Conservation (phyloP, 2,888 invertebrate species). For the Drosophila mulleri region DNA sequence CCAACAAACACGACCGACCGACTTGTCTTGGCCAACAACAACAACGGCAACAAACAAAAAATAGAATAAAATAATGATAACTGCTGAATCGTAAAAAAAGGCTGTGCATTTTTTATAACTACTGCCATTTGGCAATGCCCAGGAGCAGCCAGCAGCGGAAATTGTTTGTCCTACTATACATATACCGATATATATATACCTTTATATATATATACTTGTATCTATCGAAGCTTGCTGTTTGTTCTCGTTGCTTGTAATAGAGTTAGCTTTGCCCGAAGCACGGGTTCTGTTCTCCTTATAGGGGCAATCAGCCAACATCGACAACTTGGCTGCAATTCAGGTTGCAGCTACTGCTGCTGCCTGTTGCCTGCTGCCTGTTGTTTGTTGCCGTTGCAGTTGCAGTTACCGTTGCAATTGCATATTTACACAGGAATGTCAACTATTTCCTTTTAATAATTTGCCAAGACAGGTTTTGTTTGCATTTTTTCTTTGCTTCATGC, state of each 20-base stretch:
- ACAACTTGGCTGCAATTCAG: conserved; percentile 70
- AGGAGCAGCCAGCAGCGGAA: conserved; percentile 57
- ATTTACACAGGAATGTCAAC: conserved; percentile 79
- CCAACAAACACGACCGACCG: conserved; percentile 73
- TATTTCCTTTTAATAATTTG: conserved; percentile 78
- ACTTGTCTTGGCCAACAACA: conserved; percentile 40
- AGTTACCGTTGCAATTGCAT: conserved; percentile 75
- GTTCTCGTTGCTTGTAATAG: conserved; percentile 68
- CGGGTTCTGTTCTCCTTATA: conserved; percentile 73
- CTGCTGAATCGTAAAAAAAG: conserved; percentile 68
- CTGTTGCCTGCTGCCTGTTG: background rate
- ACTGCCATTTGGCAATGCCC: conserved; percentile 55
- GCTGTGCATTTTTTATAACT: conserved; percentile 52
- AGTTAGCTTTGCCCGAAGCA: conserved; percentile 65
- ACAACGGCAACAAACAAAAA: conserved; percentile 6
- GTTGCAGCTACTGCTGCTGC: conserved; percentile 43
- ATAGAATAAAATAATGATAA: conserved; percentile 74
- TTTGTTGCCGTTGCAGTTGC: conserved; percentile 59
- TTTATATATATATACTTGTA: background rate
- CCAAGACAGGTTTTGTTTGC: conserved; percentile 57
- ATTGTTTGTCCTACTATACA: conserved; percentile 66
- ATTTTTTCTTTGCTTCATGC: background rate
- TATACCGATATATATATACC: background rate
- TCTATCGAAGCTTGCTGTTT: conserved; percentile 51
- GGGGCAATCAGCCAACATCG: conserved; percentile 81